Conservation (phyloP, 1,140 invertebrate genomes). For the Melanaphis sacchari region DNA sequence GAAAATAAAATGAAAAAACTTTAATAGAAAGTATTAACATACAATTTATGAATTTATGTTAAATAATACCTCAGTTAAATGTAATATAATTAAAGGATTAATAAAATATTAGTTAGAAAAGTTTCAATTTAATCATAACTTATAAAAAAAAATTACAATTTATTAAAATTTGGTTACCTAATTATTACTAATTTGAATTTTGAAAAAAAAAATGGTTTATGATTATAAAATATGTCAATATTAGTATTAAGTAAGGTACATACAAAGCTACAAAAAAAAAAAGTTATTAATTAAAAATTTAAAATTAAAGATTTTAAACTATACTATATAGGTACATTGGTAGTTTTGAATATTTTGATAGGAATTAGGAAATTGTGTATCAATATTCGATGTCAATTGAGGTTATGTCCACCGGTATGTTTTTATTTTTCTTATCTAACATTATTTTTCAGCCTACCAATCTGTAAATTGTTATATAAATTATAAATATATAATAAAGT, state of each 20-base stretch:
- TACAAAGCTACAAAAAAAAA: no score
- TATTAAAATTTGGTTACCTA: neutral
- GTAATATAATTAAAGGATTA: neutral
- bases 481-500: no score
- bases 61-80: neutral
- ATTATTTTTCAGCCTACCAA: neutral
- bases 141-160: neutral
- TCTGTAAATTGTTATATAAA: no score
- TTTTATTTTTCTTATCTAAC: constrained; percentile 20
- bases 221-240: no score
- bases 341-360: neutral
- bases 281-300: no score
- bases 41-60: neutral
- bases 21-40: neutral
- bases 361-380: neutral
- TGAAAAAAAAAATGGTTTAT: no score
- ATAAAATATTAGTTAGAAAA: neutral
- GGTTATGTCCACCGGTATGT: constrained; percentile 44
- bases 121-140: neutral
- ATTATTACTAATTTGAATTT: no score
- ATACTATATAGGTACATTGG: no score
- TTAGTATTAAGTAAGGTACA: no score
- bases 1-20: neutral
- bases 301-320: neutral
- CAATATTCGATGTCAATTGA: neutral